Conservation (phyloP, 2,797 vertebrate species). For the Austrolebias charrua region DNA sequence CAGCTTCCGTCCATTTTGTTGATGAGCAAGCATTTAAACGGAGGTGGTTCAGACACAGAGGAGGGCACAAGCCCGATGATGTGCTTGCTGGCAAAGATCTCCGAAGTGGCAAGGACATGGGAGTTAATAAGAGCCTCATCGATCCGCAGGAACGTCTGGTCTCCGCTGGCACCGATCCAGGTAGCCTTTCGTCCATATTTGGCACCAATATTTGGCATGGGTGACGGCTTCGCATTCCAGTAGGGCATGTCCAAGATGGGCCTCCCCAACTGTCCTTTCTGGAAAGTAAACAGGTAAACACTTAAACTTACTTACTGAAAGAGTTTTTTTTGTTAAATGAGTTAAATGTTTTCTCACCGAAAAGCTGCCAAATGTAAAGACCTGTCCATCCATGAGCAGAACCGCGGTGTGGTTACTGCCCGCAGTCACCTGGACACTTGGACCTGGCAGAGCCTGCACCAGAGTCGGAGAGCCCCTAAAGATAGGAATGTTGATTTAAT, state of each 20-base stretch:
- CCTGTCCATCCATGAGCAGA: conserved; percentile 95
- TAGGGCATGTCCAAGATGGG: conserved; percentile 98
- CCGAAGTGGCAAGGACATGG: conserved; percentile 95
- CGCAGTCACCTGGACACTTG: conserved; percentile 94
- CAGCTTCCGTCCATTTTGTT: conserved; percentile 99
- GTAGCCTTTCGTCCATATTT: conserved; percentile 98
- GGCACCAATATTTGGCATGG: conserved; percentile 98
- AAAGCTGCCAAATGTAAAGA: conserved; percentile 99
- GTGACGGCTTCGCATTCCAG: conserved; percentile 97
- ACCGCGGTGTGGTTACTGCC: conserved; percentile 99
- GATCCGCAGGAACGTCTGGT: conserved; percentile 96
- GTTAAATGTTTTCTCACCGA: conserved; percentile 83
- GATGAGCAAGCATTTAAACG: conserved; percentile 97
- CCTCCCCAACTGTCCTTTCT: conserved; percentile 98
- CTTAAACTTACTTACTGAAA: not conserved
- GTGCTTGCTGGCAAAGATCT: conserved; percentile 98
- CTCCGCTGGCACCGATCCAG: conserved; percentile 97
- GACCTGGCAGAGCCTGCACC: conserved; percentile 92
- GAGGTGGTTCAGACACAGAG: conserved; percentile 93
- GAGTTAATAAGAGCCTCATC: conserved; percentile 99
- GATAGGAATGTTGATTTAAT: conserved; percentile 23
- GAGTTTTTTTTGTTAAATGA: not conserved
- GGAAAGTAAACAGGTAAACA: conserved; percentile 20
- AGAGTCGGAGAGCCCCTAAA: conserved; percentile 93
- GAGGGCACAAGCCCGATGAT: conserved; percentile 98